Base-by-base conservation (phyloP, 2,797 vertebrate species). In the Helarctos malayanus region DNA sequence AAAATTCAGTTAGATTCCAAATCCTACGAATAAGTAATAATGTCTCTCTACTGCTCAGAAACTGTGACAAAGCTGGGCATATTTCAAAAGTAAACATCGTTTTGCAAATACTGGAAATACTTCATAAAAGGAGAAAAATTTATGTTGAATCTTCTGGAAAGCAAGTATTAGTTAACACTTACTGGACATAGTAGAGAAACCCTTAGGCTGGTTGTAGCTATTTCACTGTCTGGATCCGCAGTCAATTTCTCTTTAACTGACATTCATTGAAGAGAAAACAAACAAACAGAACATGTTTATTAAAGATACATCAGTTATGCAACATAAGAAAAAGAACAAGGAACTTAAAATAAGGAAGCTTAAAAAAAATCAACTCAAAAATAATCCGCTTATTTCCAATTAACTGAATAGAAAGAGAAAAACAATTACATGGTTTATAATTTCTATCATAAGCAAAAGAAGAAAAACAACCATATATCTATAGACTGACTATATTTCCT, bases 231-330 rank as follows among this genome's bases (percentile, higher is more conserved):
- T 41, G 99, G 99, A 97, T 99, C 99, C 0, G 99, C 99, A 2
- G 99, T 99, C 97, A 99, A 98, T 89, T 99, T 99, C 98, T 99
- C 99, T 99, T 99, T 99, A 98, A 99, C 99, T 99, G 98, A 94
- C 13, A 97, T 97, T 95, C 54, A 91, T 94, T 71, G 85, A 91
- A 96, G 97, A 98, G 65, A 96, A 95, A 96, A 96, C 94, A 38
- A 81, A 89, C 95, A 88, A 81, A 84, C 1, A 97, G 92, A 97
- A 89, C 10, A 96, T 94, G 89, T 97, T 97, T 84, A 96, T 32
- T 97, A 76, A 90, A 97, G 91, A 95, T 92, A 71, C 27, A 89
- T 89, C 92, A 97, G 2, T 56, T 91, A 96, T 52, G 79, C 54
- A 82, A 79, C 25, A 92, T 0, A 81, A 21, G 96, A 86, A 97